These are phyloP conservation scores for Elephantulus edwardii DNA, from an alignment of 2,113 vertebrate species.

Conservation along the genomic window DNA sequence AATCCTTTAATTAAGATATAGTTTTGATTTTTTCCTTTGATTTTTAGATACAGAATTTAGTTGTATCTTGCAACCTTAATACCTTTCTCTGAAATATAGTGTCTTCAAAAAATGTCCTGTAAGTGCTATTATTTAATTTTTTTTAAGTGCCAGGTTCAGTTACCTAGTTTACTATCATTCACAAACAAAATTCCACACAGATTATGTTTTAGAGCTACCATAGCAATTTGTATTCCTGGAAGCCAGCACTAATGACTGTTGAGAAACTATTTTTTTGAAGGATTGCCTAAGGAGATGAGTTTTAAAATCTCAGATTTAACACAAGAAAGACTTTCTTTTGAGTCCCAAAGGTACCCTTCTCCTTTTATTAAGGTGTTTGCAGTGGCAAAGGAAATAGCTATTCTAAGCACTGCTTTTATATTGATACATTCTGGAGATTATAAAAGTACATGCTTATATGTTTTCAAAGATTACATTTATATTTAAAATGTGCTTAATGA, in stretches of 20 bases:
- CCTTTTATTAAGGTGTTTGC: not conserved
- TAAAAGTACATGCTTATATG: not conserved
- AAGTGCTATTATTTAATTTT: constrained; percentile 39
- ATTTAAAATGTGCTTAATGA: constrained; percentile 39
- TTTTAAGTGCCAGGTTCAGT: constrained; percentile 11
- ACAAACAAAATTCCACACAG: not conserved
- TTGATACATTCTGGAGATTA: constrained; percentile 9
- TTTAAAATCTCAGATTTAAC: not conserved
- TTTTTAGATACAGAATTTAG: constrained; percentile 35
- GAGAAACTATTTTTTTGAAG: not conserved
- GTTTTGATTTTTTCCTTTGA: constrained; percentile 34
- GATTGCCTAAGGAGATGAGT: not conserved
- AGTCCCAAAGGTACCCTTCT: not conserved
- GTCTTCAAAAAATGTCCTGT: constrained; percentile 45
- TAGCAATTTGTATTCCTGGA: constrained; percentile 10
- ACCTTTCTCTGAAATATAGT: constrained; percentile 24
- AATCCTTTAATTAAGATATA: constrained; percentile 22
- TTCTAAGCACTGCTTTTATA: constrained; percentile 31
- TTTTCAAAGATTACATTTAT: constrained; percentile 35
- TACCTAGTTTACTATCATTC: constrained; percentile 11
- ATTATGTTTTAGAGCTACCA: not conserved
- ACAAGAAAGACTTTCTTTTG: not conserved
- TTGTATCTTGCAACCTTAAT: constrained; percentile 30
- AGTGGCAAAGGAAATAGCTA: not conserved
- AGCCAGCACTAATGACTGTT: not conserved